These are phyloP conservation scores for Erpetoichthys calabaricus DNA, from an alignment of 2,797 vertebrate species.

Conservation along the genomic window DNA sequence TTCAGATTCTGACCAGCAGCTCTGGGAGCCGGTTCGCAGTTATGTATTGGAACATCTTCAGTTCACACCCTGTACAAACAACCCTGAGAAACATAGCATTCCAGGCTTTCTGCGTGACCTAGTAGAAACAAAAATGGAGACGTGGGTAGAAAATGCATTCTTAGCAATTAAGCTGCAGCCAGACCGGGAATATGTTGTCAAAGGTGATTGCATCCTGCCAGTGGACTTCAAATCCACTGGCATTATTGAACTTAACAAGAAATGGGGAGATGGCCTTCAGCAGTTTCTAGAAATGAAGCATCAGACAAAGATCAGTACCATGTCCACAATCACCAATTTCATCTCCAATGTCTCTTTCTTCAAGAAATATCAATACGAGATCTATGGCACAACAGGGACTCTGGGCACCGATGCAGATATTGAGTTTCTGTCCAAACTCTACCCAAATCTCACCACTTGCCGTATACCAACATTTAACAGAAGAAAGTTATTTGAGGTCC, in stretches of 20 bases:
- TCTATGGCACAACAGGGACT: slow-evolving; percentile 34
- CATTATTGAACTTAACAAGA: slow-evolving; percentile 28
- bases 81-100: slow-evolving; percentile 6
- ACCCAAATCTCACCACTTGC: slow-evolving; percentile 13
- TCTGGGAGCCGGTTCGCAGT: slow-evolving; percentile 10
- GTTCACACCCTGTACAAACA: slow-evolving; percentile 7
- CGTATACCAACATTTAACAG: slow-evolving; percentile 17
- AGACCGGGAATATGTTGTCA: slow-evolving; percentile 25
- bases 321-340: slow-evolving; percentile 31
- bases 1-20: slow-evolving; percentile 13
- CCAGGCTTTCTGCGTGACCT: slow-evolving; percentile 29
- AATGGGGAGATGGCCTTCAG: slow-evolving; percentile 32
- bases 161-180: slow-evolving; percentile 13
- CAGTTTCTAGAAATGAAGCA: slow-evolving; percentile 37
- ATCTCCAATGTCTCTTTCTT: slow-evolving; percentile 33
- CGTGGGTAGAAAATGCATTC: slow-evolving; percentile 42
- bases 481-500: slow-evolving; percentile 19
- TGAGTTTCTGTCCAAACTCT: slow-evolving; percentile 18
- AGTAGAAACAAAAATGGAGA: slow-evolving; percentile 20
- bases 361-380: slow-evolving; percentile 20
- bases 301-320: slow-evolving; percentile 20
- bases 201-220: slow-evolving; percentile 20
- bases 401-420: slow-evolving; percentile 22
- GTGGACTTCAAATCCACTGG: slow-evolving; percentile 33
- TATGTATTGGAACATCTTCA: slow-evolving; percentile 4